Evolutionary conservation across 2,113 vertebrate genomes (phyloP).

Genomic region (Nesogale talazaci): DNA sequence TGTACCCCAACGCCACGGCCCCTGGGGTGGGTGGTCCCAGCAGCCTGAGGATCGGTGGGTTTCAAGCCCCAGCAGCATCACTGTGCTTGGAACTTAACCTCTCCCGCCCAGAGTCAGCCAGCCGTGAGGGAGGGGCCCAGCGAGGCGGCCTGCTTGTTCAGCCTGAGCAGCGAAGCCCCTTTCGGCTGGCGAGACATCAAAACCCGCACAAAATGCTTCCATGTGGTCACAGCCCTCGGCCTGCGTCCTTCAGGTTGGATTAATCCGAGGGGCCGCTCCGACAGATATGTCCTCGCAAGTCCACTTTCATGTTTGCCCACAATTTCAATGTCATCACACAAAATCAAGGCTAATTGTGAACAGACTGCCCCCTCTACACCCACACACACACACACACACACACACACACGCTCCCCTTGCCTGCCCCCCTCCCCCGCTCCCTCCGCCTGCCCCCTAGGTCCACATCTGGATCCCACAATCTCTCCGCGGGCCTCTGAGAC

Average conservation of each 20-base stretch:
- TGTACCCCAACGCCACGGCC: not conserved
- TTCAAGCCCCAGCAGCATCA: not conserved
- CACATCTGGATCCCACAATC: conserved; percentile 95
- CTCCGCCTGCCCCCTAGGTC: conserved; percentile 50
- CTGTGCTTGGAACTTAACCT: conserved; percentile 13
- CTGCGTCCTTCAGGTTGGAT: conserved; percentile 84
- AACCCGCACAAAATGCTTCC: conserved; percentile 86
- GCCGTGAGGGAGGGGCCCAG: not conserved
- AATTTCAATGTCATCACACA: conserved; percentile 89
- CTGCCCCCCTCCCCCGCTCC: conserved; percentile 62
- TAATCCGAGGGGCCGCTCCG: conserved; percentile 78
- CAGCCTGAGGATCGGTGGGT: accelerated
- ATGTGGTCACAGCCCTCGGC: conserved; percentile 81
- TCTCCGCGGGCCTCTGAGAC: conserved; percentile 70
- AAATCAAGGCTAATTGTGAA: conserved; percentile 96
- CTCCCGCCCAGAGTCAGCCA: conserved; percentile 18
- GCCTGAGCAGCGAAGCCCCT: conserved; percentile 35
- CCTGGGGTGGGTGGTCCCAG: not conserved
- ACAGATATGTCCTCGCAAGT: conserved; percentile 82
- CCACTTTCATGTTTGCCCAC: conserved; percentile 89
- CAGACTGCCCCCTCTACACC: conserved; percentile 88
- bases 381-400: too few species aligned
- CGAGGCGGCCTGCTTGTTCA: not conserved
- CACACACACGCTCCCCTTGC: too few species aligned
- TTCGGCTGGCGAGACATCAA: conserved; percentile 84